phyloP scores from a whole-genome alignment of 2,888 invertebrate species.

The Leucophenga maculata region DNA sequence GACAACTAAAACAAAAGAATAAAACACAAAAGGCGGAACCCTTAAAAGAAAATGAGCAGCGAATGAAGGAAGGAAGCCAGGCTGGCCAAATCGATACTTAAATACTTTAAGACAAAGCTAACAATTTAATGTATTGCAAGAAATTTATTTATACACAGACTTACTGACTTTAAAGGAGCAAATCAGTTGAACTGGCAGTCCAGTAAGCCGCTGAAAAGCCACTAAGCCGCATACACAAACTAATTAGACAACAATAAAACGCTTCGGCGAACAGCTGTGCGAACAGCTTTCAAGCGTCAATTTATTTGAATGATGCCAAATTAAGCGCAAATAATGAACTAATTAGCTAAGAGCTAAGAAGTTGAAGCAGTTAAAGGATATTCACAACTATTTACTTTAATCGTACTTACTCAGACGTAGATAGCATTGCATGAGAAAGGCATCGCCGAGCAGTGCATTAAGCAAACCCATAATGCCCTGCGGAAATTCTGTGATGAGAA shows the following conservation, averaged over 20 bases:
- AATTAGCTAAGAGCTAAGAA: conserved; percentile 4
- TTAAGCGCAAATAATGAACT: conserved; percentile 10
- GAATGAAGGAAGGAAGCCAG: not conserved
- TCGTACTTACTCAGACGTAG: conserved; percentile 80
- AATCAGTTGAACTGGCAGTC: too few relatives aligned
- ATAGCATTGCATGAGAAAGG: conserved; percentile 86
- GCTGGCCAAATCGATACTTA: not conserved
- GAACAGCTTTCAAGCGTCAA: not conserved
- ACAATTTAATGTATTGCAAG: too few relatives aligned
- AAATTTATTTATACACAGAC: too few relatives aligned
- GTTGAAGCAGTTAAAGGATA: not conserved
- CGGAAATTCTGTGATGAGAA: conserved; percentile 91
- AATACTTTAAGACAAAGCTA: too few relatives aligned
- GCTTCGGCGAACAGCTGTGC: too few relatives aligned
- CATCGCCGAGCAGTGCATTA: conserved; percentile 82
- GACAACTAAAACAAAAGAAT: too few relatives aligned
- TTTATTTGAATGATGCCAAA: conserved; percentile 8
- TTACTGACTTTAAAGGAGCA: too few relatives aligned
- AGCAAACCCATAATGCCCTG: conserved; percentile 87
- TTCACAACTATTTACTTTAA: not conserved
- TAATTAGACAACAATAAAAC: conserved; percentile 3
- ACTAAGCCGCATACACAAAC: not conserved
- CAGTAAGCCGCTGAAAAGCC: too few relatives aligned
- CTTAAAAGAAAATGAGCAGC: too few relatives aligned
- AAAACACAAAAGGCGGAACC: too few relatives aligned